Base-by-base conservation (phyloP, 2,113 vertebrate species). In the Oxygymnocypris stewartii region DNA sequence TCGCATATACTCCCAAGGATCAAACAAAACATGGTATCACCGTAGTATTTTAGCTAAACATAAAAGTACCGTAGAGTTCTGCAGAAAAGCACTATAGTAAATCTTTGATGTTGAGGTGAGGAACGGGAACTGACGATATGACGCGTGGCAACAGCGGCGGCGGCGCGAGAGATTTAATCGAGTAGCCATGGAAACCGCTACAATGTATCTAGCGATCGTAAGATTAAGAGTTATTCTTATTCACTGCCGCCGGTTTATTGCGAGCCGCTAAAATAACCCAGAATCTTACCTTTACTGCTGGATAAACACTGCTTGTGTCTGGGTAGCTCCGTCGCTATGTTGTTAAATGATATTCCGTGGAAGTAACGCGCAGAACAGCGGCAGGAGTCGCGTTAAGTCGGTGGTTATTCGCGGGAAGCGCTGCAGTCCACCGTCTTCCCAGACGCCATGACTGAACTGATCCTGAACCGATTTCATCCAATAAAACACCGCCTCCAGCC, bases 371-470 rank as follows among this genome's bases (percentile, higher is more conserved):
- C n/a, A 18, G n/a, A 23, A 69, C 20, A 23, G 37, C 11, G 10
- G 31, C 16, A 1, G 28, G 8, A 47, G 7, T 47, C 37, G 57
- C 37, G 20, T 40, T 0, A 6, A 10, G 3, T 63, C 18, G 3
- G 1, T 4, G 35, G 14, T 51, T 75, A 74, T 65, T 25, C 57
- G 71, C 20, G 79, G 40, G 40, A 63, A 77, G 54, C 69, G 54
- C 85, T 25, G 79, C 20, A 25, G 12, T 10, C 54, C 28, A 10
- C 79, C 71, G 79, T 75, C 85, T 49, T 87, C 69, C 57, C 85
- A 71, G 85, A 80, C 85, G 85, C 85, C 85, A 87, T 87, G 79
- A 82, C 85, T 74, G 57, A 79, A 82, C 79, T 82, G 79, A 87
- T 82, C 80, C 69, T 44, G 13, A 67, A 49, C 67, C 20, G 47